A percentile compares a stretch with the other conserved stretches of the same genome.
Evolutionary conservation across 2,888 invertebrate species (phyloP).

Genomic region (Drosophila tripunctata): DNA sequence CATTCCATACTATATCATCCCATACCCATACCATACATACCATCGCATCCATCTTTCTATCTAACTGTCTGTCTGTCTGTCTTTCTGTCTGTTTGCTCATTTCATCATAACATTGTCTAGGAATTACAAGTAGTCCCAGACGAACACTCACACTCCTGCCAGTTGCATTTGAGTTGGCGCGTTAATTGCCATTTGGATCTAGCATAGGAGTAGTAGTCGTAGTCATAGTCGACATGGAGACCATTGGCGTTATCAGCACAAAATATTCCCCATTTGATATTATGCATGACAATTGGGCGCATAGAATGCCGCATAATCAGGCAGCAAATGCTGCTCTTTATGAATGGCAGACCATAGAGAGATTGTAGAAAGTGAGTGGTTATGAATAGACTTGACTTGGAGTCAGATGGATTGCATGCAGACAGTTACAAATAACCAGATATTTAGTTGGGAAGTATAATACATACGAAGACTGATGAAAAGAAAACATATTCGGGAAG

Average conservation of each 20-base stretch:
- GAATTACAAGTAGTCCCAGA: slow-evolving; percentile 27
- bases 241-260: slow-evolving; percentile 47
- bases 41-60: no score
- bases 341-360: slow-evolving; percentile 38
- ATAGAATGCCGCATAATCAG: slow-evolving; percentile 68
- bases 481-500: no score
- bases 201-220: no score
- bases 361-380: neutral
- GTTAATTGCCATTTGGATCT: slow-evolving; percentile 69
- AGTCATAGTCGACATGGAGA: slow-evolving; percentile 52
- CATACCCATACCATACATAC: no score
- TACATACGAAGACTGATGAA: no score
- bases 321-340: slow-evolving; percentile 47
- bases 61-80: slow-evolving; percentile 35
- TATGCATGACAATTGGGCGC: slow-evolving; percentile 70
- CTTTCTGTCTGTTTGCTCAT: slow-evolving; percentile 33
- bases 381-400: neutral
- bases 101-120: slow-evolving; percentile 20
- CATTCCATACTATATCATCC: neutral
- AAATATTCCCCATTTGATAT: slow-evolving; percentile 46
- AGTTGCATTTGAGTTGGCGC: slow-evolving; percentile 74
- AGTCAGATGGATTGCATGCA: neutral
- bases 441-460: no score
- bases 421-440: slow-evolving; percentile 10
- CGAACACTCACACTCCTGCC: slow-evolving; percentile 12